These are phyloP conservation scores for Pristiophorus japonicus DNA, from an alignment of 2,113 vertebrate genomes.

Conservation along the genomic window DNA sequence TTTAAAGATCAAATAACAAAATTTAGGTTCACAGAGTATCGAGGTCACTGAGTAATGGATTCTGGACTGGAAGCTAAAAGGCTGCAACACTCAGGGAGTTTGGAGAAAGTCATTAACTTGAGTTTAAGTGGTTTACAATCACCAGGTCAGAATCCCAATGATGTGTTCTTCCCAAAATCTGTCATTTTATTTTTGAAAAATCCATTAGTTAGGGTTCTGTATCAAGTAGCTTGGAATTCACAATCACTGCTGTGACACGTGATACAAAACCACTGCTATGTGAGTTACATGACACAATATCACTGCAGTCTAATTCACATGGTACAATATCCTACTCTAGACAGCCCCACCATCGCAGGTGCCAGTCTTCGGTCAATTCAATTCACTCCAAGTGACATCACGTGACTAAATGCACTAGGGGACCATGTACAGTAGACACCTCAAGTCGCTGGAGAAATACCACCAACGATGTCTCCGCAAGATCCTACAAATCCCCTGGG, in stretches of 20 bases:
- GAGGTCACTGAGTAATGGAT: not conserved
- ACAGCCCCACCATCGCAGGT: not conserved
- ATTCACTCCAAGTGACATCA: not conserved
- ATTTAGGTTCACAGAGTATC: not conserved
- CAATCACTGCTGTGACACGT: not conserved
- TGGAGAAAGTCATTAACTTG: not conserved
- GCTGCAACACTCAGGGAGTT: not conserved
- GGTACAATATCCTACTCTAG: not conserved
- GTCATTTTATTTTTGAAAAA: not conserved
- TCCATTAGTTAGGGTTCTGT: not conserved
- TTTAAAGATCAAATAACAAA: not conserved
- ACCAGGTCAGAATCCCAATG: not conserved
- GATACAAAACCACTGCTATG: not conserved
- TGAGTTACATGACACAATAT: not conserved
- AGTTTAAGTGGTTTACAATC: constrained; percentile 4
- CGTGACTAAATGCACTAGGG: too few species aligned
- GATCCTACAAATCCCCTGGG: too few species aligned
- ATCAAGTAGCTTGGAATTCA: too few species aligned
- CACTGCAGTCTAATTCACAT: not conserved
- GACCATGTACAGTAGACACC: too few species aligned
- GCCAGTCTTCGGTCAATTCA: not conserved
- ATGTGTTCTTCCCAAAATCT: not conserved
- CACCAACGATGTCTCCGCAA: too few species aligned
- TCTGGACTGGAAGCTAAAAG: not conserved
- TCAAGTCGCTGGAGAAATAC: too few species aligned